These are phyloP conservation scores for Picathartes gymnocephalus DNA, from an alignment of 2,113 vertebrate species.

Conservation along the genomic window DNA sequence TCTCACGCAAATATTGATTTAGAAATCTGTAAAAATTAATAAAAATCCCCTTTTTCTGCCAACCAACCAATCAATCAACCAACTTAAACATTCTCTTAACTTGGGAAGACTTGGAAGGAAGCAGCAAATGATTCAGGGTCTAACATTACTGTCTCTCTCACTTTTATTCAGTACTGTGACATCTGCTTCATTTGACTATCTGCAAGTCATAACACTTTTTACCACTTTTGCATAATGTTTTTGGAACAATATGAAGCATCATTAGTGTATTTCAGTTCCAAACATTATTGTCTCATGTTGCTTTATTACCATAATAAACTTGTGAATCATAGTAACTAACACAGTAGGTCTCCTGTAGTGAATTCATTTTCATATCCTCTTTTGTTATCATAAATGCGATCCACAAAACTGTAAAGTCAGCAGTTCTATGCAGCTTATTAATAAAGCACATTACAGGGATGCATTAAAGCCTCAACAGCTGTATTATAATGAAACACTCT, in stretches of 20 bases:
- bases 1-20: not conserved
- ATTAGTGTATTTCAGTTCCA: slow-evolving; percentile 56
- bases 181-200: slow-evolving; percentile 46
- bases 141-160: not conserved
- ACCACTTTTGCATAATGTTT: slow-evolving; percentile 56
- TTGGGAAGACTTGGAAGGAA: not conserved
- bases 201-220: slow-evolving; percentile 47
- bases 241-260: slow-evolving; percentile 60
- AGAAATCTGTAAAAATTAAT: not conserved
- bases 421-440: slow-evolving; percentile 73
- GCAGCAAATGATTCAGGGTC: not conserved
- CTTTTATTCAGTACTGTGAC: slow-evolving; percentile 6
- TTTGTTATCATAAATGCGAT: slow-evolving; percentile 73
- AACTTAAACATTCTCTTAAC: not conserved
- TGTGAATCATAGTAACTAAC: slow-evolving; percentile 74
- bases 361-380: slow-evolving; percentile 78
- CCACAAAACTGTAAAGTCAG: slow-evolving; percentile 74
- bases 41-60: not conserved
- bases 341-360: slow-evolving; percentile 55
- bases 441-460: slow-evolving; percentile 66
- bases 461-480: slow-evolving; percentile 73
- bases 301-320: slow-evolving; percentile 79
- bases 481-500: slow-evolving; percentile 73
- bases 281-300: slow-evolving; percentile 67
- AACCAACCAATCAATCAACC: not conserved